These are phyloP conservation scores for Cosmia pyralina DNA, from an alignment of 2,888 invertebrate species.

Conservation along the genomic window DNA sequence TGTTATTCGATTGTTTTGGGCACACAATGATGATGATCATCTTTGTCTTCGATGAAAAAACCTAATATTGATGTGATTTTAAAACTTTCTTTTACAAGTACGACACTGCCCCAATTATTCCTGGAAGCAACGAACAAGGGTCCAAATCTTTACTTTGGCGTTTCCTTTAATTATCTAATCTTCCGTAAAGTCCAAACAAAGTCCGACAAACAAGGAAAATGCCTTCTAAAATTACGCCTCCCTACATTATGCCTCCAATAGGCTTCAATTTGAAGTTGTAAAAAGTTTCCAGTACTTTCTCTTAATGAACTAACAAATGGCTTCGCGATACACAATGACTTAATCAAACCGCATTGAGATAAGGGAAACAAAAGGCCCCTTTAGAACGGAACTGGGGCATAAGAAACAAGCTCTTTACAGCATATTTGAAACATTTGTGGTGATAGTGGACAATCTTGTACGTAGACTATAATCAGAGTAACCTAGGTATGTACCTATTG, in stretches of 20 bases:
- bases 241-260: constrained; percentile 53
- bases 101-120: constrained; percentile 9
- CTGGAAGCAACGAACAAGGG: constrained; percentile 21
- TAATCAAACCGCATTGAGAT: constrained; percentile 86
- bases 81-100: neutral
- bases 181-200: constrained; percentile 49
- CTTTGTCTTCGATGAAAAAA: too few species aligned
- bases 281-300: constrained; percentile 66
- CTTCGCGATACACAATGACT: constrained; percentile 83
- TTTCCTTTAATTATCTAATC: constrained; percentile 55
- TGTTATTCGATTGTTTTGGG: too few species aligned
- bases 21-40: neutral
- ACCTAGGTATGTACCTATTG: too few species aligned
- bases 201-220: constrained; percentile 51
- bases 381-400: constrained; percentile 44
- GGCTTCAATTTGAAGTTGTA: constrained; percentile 61
- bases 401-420: constrained; percentile 16
- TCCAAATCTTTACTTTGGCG: constrained; percentile 24
- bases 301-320: constrained; percentile 83
- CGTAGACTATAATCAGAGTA: neutral
- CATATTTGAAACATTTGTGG: neutral
- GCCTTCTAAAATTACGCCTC: constrained; percentile 47
- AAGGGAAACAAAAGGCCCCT: constrained; percentile 82
- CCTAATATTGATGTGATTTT: neutral
- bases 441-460: neutral